Base-by-base conservation (phyloP, 2,797 vertebrate species). In the Sparus aurata region DNA sequence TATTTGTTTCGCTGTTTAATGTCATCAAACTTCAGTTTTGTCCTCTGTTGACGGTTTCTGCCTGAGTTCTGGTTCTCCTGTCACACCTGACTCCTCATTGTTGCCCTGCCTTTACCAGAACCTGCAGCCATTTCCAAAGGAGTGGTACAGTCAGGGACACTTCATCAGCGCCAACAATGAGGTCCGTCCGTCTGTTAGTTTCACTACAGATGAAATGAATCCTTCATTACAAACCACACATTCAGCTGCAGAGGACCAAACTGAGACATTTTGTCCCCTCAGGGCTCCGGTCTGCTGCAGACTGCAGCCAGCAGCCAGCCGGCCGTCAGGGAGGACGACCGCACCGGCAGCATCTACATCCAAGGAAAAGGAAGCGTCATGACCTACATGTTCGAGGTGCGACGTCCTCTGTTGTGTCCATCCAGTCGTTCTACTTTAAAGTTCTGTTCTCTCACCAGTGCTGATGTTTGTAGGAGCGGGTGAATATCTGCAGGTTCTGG, bases 341-440 rank as follows among this genome's bases (percentile, higher is more conserved):
- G 90, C 22, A 83, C 83, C 23, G 73, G 88, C 54, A 89, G 82
- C 58, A 58, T 92, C 67, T 85, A 88, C 82, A 87, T 95, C 84
- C 92, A 92, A 2, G 93, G 91, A 27, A 93, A 80, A 87, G 94
- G 94, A 58, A 92, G 82, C 57, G 85, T 94, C 82, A 92, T 90
- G 85, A 94, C 92, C 5, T 93, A 93, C 75, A 93, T 92, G 89
- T 95, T 94, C 62, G 92, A 95, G 93, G 94, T 94, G 77, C 87
- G 72, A n/a, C n/a, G 3, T 22, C 50, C 0, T 54, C 52, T 54
- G 52, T 54, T 7, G 50, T 12, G 4, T 54, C 22, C 10, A 20
- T 10, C 18, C 47, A n/a, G 18, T 50, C 1, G 7, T n/a, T 11
- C 47, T n/a, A 10, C 49, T 50, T n/a, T 50, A 8, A 50, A 18